Evolutionary conservation across 2,797 vertebrate species (phyloP), one percentile per base, ranked within the genome.

Genomic region (Jordanella pulchra): DNA sequence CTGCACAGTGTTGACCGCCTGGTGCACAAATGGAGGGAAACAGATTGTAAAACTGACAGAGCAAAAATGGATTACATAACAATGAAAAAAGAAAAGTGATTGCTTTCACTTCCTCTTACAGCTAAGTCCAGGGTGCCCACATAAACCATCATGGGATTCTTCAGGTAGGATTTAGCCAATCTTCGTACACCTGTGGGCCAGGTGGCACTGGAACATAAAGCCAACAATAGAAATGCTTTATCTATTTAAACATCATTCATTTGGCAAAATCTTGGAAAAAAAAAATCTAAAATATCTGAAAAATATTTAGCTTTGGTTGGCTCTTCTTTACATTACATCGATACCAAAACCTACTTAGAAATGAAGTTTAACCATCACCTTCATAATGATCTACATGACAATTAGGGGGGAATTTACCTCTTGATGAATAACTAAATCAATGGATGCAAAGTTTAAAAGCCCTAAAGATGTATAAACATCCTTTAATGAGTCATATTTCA

Each of bases 141-240:
- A 60, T 98, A 98, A 0, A 97, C 96, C 92, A 99, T 98, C 96
- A 99, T 97, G 54, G 98, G 96, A 72, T 96, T 94, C 88, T 96
- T 98, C 66, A 99, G 92, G 78, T 99, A 99, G 6, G 96, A 97
- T 75, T 94, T 97, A 32, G 96, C 86, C 71, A 99, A 88, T 71
- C 96, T 95, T 60, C 97, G 96, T 77, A 99, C 97, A 67, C 96
- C 95, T 0, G 89, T 83, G 65, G 98, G 98, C 98, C 98, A 99
- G 0, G 98, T 99, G 71, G 98, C 98, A 89, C 98, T 99, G 75
- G 67, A 61, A 78, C n/a, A 83, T 12, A 21, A 58, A 1, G 28
- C 65, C 1, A 30, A 3, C 4, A 27, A 72, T 23, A 53, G 0
- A 65, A 7, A 1, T 0, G 11, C 1, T 55, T 44, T 55, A 55